Evolutionary conservation across 2,888 invertebrate species (phyloP).

Genomic region (Hypomecis punctinalis): DNA sequence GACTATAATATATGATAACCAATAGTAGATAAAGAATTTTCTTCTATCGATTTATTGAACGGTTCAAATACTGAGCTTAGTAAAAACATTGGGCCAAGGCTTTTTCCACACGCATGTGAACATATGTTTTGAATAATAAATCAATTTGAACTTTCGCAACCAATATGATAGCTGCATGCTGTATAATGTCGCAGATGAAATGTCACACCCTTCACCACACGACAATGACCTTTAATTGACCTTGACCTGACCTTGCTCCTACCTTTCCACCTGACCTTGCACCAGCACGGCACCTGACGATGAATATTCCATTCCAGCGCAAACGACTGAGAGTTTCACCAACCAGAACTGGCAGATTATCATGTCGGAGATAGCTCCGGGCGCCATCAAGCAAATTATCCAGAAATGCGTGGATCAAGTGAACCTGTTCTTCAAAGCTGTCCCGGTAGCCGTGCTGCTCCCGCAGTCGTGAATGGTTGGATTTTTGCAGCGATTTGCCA

Average conservation of each 20-base stretch:
- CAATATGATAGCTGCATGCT: not conserved
- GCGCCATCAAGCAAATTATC: conserved; percentile 73
- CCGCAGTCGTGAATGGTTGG: conserved; percentile 65
- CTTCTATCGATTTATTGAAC: too few species aligned
- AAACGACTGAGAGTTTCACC: conserved; percentile 72
- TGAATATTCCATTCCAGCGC: conserved; percentile 73
- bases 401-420: conserved; percentile 70
- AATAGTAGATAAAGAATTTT: too few species aligned
- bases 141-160: not conserved
- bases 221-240: not conserved
- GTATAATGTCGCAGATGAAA: not conserved
- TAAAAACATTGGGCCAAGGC: too few species aligned
- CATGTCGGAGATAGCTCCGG: conserved; percentile 78
- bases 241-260: not conserved
- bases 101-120: too few species aligned
- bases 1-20: too few species aligned
- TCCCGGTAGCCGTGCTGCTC: conserved; percentile 65
- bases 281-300: conserved; percentile 24
- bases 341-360: conserved; percentile 79
- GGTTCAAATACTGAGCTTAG: too few species aligned
- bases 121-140: too few species aligned
- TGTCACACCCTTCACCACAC: not conserved
- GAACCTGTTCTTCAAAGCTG: conserved; percentile 62
- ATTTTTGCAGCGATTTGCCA: conserved; percentile 9
- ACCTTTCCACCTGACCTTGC: conserved; percentile 17